Evolutionary conservation across 2,797 vertebrate genomes (phyloP).

Genomic region (Chloroceryle amazona): DNA sequence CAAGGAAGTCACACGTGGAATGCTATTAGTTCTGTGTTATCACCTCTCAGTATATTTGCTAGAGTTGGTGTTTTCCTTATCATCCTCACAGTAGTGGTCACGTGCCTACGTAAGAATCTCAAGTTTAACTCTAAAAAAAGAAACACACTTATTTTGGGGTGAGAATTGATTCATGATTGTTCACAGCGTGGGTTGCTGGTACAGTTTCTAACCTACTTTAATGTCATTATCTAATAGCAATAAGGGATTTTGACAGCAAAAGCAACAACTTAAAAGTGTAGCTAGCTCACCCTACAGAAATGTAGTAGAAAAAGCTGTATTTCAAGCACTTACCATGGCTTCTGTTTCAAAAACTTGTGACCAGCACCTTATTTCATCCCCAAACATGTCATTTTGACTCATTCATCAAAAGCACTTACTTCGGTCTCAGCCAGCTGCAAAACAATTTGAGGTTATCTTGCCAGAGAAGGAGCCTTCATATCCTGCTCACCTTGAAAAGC

Average conservation of each 20-base stretch:
- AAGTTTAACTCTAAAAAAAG: not conserved
- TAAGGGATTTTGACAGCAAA: not conserved
- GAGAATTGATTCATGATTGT: not conserved
- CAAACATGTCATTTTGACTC: constrained; percentile 25
- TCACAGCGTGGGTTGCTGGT: not conserved
- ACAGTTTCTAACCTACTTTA: not conserved
- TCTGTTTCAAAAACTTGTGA: constrained; percentile 6
- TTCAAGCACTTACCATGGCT: not conserved
- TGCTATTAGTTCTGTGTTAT: not conserved
- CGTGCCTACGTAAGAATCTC: not conserved
- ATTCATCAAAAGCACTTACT: constrained; percentile 58
- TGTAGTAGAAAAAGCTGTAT: not conserved
- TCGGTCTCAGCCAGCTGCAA: constrained; percentile 38
- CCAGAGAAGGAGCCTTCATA: constrained; percentile 44
- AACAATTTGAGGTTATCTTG: constrained; percentile 45
- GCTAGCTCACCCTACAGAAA: not conserved
- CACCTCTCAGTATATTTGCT: not conserved
- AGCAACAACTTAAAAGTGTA: not conserved
- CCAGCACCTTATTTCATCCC: constrained; percentile 22
- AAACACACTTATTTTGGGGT: not conserved
- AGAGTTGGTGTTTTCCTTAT: not conserved
- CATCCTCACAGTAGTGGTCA: not conserved
- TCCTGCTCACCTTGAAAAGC: constrained; percentile 44
- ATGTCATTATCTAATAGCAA: not conserved
- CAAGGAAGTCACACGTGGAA: not conserved